Conservation (phyloP, 1,140 invertebrate genomes). For the Drosophila arizonae region DNA sequence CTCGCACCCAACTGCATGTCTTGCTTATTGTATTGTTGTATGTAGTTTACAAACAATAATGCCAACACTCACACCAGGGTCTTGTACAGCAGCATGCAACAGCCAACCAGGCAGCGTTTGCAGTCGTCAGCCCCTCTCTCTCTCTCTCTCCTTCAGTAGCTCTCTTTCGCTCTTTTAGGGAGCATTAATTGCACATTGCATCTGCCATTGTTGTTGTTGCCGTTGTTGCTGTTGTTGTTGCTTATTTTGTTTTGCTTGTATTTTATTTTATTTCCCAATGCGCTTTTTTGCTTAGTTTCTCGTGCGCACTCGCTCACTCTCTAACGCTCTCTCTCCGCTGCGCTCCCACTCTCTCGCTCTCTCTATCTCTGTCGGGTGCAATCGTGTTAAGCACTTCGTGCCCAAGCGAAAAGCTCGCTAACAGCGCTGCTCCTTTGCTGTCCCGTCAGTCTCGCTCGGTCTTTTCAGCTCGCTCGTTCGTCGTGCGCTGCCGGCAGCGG, state of each 20-base stretch:
- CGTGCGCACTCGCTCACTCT: slow-evolving; percentile 48
- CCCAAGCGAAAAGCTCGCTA: slow-evolving; percentile 28
- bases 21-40: slow-evolving; percentile 81
- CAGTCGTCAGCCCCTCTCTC: slow-evolving; percentile 22
- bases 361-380: slow-evolving; percentile 27
- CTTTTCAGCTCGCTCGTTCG: slow-evolving; percentile 79
- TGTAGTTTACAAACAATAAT: slow-evolving; percentile 81
- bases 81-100: slow-evolving; percentile 60
- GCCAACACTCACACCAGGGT: slow-evolving; percentile 60
- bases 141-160: slow-evolving; percentile 3
- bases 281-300: slow-evolving; percentile 29
- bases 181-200: slow-evolving; percentile 69
- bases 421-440: slow-evolving; percentile 62
- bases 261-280: slow-evolving; percentile 76
- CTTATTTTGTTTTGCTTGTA: slow-evolving; percentile 79
- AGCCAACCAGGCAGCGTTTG: slow-evolving; percentile 57
- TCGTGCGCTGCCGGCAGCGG: slow-evolving; percentile 67
- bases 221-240: slow-evolving; percentile 69
- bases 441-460: slow-evolving; percentile 76
- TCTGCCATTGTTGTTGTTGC: slow-evolving; percentile 45
- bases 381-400: slow-evolving; percentile 35
- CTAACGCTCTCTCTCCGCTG: slow-evolving; percentile 5
- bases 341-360: neutral
- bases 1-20: slow-evolving; percentile 37
- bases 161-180: slow-evolving; percentile 4